Evolutionary conservation across 2,797 vertebrate genomes (phyloP).

Genomic region (Trachurus trachurus): DNA sequence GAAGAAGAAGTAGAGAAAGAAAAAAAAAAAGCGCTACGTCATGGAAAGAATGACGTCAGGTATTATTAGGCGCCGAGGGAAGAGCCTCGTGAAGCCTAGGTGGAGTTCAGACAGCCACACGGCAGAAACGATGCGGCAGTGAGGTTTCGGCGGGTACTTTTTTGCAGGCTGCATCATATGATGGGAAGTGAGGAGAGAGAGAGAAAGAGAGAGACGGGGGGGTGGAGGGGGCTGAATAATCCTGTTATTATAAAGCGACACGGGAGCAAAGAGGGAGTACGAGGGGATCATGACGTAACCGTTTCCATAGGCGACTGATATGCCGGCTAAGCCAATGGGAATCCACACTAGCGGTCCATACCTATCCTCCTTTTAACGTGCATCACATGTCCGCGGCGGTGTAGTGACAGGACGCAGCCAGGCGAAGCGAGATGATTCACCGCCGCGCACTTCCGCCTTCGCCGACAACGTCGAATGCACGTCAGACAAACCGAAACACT

Average conservation of each 20-base stretch:
- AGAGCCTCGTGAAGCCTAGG: constrained; percentile 75
- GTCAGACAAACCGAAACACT: not conserved
- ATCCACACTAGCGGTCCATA: constrained; percentile 74
- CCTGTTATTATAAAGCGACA: constrained; percentile 75
- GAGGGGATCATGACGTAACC: constrained; percentile 84
- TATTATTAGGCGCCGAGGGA: constrained; percentile 86
- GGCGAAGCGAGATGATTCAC: constrained; percentile 36
- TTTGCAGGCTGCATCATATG: constrained; percentile 62
- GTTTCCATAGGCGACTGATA: constrained; percentile 88
- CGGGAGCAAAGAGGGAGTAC: constrained; percentile 64
- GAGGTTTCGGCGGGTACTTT: constrained; percentile 40
- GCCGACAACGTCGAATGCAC: not conserved
- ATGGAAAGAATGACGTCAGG: constrained; percentile 92
- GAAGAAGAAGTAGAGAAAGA: constrained; percentile 64
- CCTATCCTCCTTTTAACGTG: constrained; percentile 82
- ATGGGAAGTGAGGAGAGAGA: not conserved
- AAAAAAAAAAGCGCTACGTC: constrained; percentile 81
- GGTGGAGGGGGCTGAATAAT: constrained; percentile 64
- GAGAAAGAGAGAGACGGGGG: not conserved
- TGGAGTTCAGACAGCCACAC: constrained; percentile 68
- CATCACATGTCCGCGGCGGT: constrained; percentile 84
- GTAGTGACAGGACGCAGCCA: constrained; percentile 69
- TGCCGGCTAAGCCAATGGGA: constrained; percentile 84
- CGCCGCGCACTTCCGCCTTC: constrained; percentile 55
- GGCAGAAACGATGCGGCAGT: constrained; percentile 35